Evolutionary conservation across 2,888 invertebrate genomes (phyloP).

Genomic region (Drosophila aldrichi): DNA sequence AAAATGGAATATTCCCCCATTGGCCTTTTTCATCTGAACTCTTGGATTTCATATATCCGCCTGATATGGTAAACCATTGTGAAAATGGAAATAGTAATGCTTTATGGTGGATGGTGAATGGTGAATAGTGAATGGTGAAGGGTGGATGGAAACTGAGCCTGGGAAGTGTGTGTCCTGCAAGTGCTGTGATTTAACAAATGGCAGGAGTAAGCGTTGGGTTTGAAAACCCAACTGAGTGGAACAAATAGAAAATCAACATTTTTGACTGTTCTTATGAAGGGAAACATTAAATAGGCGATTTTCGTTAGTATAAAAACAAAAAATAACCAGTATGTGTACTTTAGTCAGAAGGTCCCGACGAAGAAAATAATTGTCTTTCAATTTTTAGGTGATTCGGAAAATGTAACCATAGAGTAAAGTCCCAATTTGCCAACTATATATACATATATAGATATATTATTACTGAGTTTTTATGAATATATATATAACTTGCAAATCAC

Average conservation of each 20-base stretch:
- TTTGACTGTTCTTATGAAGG: conserved; percentile 37
- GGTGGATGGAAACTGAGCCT: not conserved
- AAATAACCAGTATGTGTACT: not conserved
- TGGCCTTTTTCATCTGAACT: not conserved
- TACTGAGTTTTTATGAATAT: too few relatives aligned
- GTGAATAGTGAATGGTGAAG: not conserved
- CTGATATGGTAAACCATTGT: not conserved
- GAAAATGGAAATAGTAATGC: not conserved
- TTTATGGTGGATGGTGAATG: not conserved
- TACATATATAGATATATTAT: too few relatives aligned
- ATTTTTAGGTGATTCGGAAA: not conserved
- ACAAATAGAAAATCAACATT: conserved; percentile 64
- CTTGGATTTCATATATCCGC: not conserved
- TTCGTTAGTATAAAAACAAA: not conserved
- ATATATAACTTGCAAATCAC: too few relatives aligned
- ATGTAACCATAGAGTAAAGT: too few relatives aligned
- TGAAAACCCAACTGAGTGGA: conserved; percentile 51
- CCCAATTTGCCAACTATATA: too few relatives aligned
- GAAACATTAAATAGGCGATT: conserved; percentile 14
- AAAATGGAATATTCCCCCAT: conserved; percentile 9
- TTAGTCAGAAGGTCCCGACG: not conserved
- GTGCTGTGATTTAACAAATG: conserved; percentile 15
- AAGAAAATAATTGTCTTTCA: not conserved
- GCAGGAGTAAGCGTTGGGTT: conserved; percentile 36
- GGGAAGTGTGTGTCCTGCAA: conserved; percentile 4